Base-by-base conservation (phyloP, 2,113 vertebrate genomes). In the Stegostoma tigrinum region DNA sequence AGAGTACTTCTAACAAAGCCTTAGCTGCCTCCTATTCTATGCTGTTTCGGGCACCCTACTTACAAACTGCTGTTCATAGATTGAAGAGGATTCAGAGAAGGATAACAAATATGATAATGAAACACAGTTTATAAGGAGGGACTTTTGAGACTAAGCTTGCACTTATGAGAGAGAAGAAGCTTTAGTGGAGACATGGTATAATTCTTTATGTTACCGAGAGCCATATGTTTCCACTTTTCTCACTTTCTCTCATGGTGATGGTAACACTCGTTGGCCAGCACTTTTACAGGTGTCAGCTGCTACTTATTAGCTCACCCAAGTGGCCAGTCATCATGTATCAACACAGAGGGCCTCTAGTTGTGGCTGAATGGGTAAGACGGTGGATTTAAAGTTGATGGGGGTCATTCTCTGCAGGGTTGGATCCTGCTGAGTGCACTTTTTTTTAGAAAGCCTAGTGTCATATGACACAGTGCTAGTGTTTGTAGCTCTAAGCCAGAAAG, bases 111-210 rank as follows among this genome's bases (percentile, higher is more conserved):
- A n/a, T 91, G 19, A 93, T 42, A 83, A 83, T 42, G 4, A 19
- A 83, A 45, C 61, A 93, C 23, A 67, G 66, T n/a, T 64, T 67
- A 38, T 61, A 93, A 38, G n/a, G 30, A 38, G 55, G 17, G 89
- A 93, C 61, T n/a, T 67, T 61, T 93, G 89, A 90, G 61, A n/a
- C 89, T 93, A 34, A 67, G n/a, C 30, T 64, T 89, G 86, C 10
- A 15, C 15, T 55, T 61, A 34, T 55, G 85, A 45, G 45, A 34
- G 52, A 90, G 27, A 87, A 30, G 27, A 34, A 34, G 10, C 61
- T 89, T 89, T 5, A 21, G 80, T 3, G 38, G 38, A 55, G 48
- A 34, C 52, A n/a, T 61, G 52, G 34, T 91, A 14, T 61, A 91
- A 21, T 30, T 91, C 12, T 17, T 30, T 66, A 91, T 21, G 38